Evolutionary conservation across 1,140 invertebrate genomes (phyloP), one percentile per base, ranked within the genome.

Genomic region (Trialeurodes vaporariorum): DNA sequence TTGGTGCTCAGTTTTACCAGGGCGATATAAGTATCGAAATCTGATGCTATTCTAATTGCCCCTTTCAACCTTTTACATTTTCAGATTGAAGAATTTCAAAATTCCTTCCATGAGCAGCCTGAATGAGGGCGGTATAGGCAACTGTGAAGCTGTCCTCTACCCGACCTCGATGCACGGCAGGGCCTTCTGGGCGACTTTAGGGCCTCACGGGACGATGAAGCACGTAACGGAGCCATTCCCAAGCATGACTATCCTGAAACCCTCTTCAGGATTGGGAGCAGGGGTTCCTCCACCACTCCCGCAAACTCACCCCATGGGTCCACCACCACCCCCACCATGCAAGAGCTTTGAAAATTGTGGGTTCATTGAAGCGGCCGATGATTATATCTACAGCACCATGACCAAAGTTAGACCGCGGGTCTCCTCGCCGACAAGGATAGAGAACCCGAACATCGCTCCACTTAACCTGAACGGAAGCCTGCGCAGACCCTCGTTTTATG

Each of bases 391-490:
- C n/a, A n/a, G n/a, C n/a, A n/a, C n/a, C n/a, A n/a, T n/a, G n/a
- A 9, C 34, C 34, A 49, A 49, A 49, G 34, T 68, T 23, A 70
- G 77, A 69, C 82, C 82, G 0, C 76, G 85, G 21, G 87, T 90
- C 0, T 88, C 88, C 21, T 88, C 87, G 1, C 87, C 88, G 0
- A 89, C 87, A 1, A 81, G 86, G 70, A 88, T 89, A 70, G 88
- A 90, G 73, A 84, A 88, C 72, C 87, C 87, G 0, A 90, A 90
- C 76, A 77, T 90, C 58, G 86, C 83, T 1, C 87, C 87, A 2
- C 72, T 89, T 25, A 88, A 89, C 34, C 5, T 49, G 5, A 49
- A 49, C 34, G 34, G 34, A 17, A 49, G 34, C 34, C 34, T 49
- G 5, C 34, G 34, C 34, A 5, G 34, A 49, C 34, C 34, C 5